phyloP scores from a whole-genome alignment of 2,113 vertebrate species.

The Mirounga angustirostris region DNA sequence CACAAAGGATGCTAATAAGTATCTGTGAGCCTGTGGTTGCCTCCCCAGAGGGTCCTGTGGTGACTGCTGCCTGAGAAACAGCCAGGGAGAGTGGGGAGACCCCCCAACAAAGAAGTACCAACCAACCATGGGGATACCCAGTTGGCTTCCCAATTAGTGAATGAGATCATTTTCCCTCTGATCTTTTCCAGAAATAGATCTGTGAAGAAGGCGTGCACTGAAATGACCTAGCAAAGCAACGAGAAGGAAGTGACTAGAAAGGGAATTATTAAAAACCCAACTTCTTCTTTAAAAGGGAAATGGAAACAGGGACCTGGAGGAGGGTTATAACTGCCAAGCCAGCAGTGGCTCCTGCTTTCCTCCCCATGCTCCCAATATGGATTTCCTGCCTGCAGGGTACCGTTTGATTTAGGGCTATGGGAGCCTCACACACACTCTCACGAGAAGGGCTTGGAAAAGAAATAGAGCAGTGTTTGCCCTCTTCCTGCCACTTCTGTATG shows the following conservation, averaged over 20 bases:
- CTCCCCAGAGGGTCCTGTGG: background rate
- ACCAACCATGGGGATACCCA: slow-evolving; percentile 21
- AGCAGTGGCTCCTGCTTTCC: background rate
- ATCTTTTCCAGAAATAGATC: slow-evolving; percentile 71
- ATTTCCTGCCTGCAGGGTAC: slow-evolving; percentile 58
- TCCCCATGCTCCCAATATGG: background rate
- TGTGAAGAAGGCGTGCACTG: slow-evolving; percentile 17
- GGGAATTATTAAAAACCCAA: slow-evolving; percentile 58
- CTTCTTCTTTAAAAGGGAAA: slow-evolving; percentile 64
- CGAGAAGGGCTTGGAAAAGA: slow-evolving; percentile 27
- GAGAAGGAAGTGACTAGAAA: slow-evolving; percentile 72
- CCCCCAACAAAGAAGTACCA: background rate
- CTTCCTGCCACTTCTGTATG: slow-evolving; percentile 35
- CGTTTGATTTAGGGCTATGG: slow-evolving; percentile 62
- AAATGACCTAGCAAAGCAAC: slow-evolving; percentile 54
- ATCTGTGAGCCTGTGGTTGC: too few relatives aligned
- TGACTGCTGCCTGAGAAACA: background rate
- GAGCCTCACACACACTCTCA: background rate
- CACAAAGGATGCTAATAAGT: background rate
- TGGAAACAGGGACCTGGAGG: slow-evolving; percentile 50
- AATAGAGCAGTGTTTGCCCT: background rate
- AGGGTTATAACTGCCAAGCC: slow-evolving; percentile 31
- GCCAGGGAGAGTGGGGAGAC: background rate
- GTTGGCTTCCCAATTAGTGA: slow-evolving; percentile 57
- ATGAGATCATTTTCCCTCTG: slow-evolving; percentile 66